A percentile compares a stretch with the other conserved stretches of the same genome.
These are phyloP conservation scores for Melanocharis versteri DNA, from an alignment of 2,113 vertebrate genomes.

Conservation along the genomic window DNA sequence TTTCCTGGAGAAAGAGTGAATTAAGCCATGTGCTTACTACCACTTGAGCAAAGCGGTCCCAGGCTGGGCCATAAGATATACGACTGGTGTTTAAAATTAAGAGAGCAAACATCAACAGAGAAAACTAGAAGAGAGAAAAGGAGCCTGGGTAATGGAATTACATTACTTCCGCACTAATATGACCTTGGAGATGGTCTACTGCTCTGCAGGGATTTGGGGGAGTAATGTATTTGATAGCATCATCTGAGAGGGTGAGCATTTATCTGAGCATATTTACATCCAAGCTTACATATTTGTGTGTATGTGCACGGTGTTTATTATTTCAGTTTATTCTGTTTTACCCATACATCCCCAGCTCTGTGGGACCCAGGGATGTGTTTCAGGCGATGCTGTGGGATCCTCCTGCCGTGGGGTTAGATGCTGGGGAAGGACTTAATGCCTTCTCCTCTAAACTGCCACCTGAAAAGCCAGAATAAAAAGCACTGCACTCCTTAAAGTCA, in stretches of 20 bases:
- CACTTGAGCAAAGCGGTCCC: slow-evolving; percentile 45
- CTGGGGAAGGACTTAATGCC: background rate
- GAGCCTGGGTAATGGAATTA: slow-evolving; percentile 2
- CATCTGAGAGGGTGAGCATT: background rate
- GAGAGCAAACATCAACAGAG: background rate
- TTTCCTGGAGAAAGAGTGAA: background rate
- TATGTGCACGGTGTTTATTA: background rate
- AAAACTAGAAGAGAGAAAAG: background rate
- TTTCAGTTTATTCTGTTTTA: background rate
- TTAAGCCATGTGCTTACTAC: slow-evolving; percentile 25
- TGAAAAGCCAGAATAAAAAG: background rate
- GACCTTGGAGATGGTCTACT: slow-evolving; percentile 35
- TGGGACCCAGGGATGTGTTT: background rate
- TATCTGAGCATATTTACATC: background rate
- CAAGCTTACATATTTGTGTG: background rate
- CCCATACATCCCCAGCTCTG: background rate
- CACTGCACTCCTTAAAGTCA: background rate
- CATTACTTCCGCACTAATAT: background rate
- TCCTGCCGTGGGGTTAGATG: background rate
- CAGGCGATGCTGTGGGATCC: background rate
- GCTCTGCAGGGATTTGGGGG: background rate
- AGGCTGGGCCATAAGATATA: slow-evolving; percentile 31
- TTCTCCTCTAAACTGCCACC: background rate
- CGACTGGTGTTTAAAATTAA: slow-evolving; percentile 30
- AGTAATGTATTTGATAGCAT: slow-evolving; percentile 21